Evolutionary conservation across 2,888 invertebrate genomes (phyloP).

Genomic region (Ophonus ardosiacus): DNA sequence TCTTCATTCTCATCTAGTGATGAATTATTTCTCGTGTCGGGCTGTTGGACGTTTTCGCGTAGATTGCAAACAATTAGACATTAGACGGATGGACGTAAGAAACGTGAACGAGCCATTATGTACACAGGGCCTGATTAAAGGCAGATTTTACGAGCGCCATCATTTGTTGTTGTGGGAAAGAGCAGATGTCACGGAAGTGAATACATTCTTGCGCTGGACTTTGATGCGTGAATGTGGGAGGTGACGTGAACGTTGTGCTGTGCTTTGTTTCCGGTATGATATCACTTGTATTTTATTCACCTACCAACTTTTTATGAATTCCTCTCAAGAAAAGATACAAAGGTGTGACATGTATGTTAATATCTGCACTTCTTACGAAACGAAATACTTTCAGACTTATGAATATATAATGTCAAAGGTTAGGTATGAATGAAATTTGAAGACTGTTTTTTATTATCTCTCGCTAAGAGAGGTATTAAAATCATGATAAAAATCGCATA

Average conservation of each 20-base stretch:
- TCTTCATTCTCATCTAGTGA: constrained; percentile 42
- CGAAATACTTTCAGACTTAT: no score
- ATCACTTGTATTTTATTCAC: constrained; percentile 5
- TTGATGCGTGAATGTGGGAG: constrained; percentile 5
- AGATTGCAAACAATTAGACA: constrained; percentile 56
- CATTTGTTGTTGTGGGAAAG: constrained; percentile 21
- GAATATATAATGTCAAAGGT: no score
- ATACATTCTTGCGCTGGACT: constrained; percentile 31
- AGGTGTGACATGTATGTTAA: background rate
- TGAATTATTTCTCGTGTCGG: constrained; percentile 42
- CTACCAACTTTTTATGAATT: background rate
- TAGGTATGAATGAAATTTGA: no score
- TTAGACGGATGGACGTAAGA: constrained; percentile 13
- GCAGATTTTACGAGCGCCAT: constrained; percentile 13
- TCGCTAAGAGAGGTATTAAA: no score
- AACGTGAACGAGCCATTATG: constrained; percentile 43
- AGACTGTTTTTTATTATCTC: no score
- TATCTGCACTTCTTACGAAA: no score
- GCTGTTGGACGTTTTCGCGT: constrained; percentile 43
- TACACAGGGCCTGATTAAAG: constrained; percentile 10
- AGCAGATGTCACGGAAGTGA: constrained; percentile 54
- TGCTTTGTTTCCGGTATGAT: constrained; percentile 30
- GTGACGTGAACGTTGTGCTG: background rate
- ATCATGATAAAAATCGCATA: no score
- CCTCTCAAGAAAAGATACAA: background rate